Evolutionary conservation across 2,888 invertebrate genomes (phyloP), one percentile per base, ranked within the genome.

Genomic region (Gnatocerus cornutus): DNA sequence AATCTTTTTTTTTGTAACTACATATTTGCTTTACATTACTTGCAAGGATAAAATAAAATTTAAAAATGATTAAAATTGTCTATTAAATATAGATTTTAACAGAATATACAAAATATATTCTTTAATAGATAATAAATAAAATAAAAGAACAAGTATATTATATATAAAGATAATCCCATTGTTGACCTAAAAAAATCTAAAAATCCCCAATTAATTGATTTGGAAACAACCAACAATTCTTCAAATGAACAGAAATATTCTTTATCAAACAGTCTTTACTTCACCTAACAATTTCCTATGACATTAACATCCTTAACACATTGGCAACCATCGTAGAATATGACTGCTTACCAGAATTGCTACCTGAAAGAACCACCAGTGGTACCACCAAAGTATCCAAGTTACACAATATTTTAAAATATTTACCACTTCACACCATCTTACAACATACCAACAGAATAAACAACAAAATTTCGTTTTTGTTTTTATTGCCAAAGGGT

Each of bases 251-350:
- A 33, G 33, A 7, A 33, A 33, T 9, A 33, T 33, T 33, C 33
- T 33, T 33, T 9, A 33, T 33, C n/a, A 33, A 33, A 33, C n/a
- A 55, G 39, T 39, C 55, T 16, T 55, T 14, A 39, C 33, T 55
- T 55, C 39, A 39, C 1, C 16, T 33, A 55, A 39, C 21, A 55
- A 33, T 33, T 56, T 41, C n/a, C 43, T 39, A 39, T 3, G 37
- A 56, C 3, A 27, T 5, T 27, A 29, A 56, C 27, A 37, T n/a
- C 16, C 21, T 12, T 27, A 16, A 27, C 21, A 59, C 6, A 59
- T 46, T 59, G 16, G 16, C 46, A 48, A 59, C 41, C 9, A 14
- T 59, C 10, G 46, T 7, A 21, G 12, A 59, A 59, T 33, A 59
- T 14, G 45, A 33, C 33, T 45, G 29, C n/a, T 45, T 30, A 46